Evolutionary conservation across 2,888 invertebrate species (phyloP), one percentile per base, ranked within the genome.

Genomic region (Drosophila algonquin): DNA sequence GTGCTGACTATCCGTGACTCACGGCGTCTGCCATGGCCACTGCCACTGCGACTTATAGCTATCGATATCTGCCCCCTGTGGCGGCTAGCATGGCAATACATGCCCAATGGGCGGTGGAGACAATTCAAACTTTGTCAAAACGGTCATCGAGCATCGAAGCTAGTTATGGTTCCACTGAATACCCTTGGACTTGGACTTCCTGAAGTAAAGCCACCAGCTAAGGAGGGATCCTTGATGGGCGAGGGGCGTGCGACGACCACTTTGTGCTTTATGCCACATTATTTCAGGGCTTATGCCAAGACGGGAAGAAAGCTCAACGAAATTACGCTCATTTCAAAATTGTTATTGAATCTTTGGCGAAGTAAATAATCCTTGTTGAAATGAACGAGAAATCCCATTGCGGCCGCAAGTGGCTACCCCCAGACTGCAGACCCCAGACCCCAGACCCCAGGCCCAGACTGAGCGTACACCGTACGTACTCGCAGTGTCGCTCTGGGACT

Each of bases 301-400:
- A 55, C 61, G 73, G 21, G 30, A 27, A 46, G 18, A 46, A 71
- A 76, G 80, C 85, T 78, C 76, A 68, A 73, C 77, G 75, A 84
- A 88, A 90, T 90, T 72, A 77, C 80, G 73, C 73, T 81, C 87
- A 81, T 87, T 87, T 86, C 75, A 77, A 87, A 85, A 88, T 82
- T 82, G 85, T 83, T 91, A 90, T 91, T 91, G 90, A 91, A 91
- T 90, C 85, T 88, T 85, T 72, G 74, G 79, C 71, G 77, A 77
- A 88, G 88, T 88, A 90, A 89, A 90, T 91, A 91, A 91, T 91
- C 91, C 91, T 77, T 77, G 83, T 79, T 90, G 86, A 90, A 87
- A 90, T 87, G 84, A 86, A 83, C 78, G 81, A 76, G 76, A 86
- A 90, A 89, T 85, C 87, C 76, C 63, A 40, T 56, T 53, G 55